A percentile compares a stretch with the other conserved stretches of the same genome.
These are phyloP conservation scores for Podarcis cretensis DNA, from an alignment of 2,113 vertebrate genomes.

Conservation along the genomic window DNA sequence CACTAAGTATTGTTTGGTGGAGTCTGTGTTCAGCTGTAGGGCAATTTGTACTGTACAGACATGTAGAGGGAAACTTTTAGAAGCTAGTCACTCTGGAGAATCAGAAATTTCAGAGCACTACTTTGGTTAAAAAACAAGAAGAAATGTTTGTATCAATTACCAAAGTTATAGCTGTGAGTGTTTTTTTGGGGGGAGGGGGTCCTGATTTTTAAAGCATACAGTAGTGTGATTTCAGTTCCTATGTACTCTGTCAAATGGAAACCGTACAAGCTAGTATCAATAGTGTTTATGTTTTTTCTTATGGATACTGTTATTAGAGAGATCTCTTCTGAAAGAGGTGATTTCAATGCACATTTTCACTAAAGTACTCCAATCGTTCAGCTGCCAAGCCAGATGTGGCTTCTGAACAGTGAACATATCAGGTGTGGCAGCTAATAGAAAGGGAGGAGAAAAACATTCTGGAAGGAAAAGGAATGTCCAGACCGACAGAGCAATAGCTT, in stretches of 20 bases:
- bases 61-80: neutral
- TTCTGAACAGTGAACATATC: constrained; percentile 38
- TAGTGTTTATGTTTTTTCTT: neutral
- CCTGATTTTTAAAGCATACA: neutral
- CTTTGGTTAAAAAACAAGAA: neutral
- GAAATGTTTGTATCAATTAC: neutral
- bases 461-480: constrained; percentile 15
- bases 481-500: neutral
- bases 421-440: constrained; percentile 37
- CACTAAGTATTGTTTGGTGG: neutral
- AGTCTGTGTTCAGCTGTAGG: neutral
- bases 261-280: neutral
- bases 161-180: neutral
- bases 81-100: neutral
- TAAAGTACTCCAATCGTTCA: constrained; percentile 27
- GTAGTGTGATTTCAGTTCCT: neutral
- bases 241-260: neutral
- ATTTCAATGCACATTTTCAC: constrained; percentile 14
- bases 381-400: constrained; percentile 34
- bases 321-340: neutral
- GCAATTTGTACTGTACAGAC: neutral
- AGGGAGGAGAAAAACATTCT: constrained; percentile 9
- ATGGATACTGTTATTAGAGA: constrained; percentile 6
- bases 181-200: neutral
- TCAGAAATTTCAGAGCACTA: neutral